Percentiles rank a stretch among this genome's conserved stretches.
Conservation (phyloP, 1,140 invertebrate genomes). For the Lucilia sericata region DNA sequence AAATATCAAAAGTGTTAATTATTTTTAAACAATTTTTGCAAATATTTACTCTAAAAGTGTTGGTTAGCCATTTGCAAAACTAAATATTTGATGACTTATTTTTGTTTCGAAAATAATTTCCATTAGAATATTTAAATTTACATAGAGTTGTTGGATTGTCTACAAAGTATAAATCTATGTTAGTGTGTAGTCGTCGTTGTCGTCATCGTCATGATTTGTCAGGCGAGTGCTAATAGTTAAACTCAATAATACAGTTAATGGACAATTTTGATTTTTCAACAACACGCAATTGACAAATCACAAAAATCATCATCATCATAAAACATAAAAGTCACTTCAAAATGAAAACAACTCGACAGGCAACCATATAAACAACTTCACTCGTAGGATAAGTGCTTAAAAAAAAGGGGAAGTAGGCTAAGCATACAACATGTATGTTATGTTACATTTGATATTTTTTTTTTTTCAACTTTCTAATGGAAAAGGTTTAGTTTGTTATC, state of each 20-base stretch:
- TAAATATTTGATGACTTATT: slow-evolving; percentile 1
- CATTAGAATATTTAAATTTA: too few species aligned
- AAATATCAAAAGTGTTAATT: neutral
- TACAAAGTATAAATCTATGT: too few species aligned
- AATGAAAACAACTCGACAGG: neutral
- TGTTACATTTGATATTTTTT: too few species aligned
- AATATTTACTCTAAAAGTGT: neutral
- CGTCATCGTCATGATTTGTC: neutral
- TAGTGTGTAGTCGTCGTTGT: neutral
- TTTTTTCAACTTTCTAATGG: too few species aligned
- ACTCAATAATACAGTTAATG: slow-evolving; percentile 34
- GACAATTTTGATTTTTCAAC: slow-evolving; percentile 48
- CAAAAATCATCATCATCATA: slow-evolving; percentile 33
- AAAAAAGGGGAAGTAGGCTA: neutral
- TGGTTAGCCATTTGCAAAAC: neutral
- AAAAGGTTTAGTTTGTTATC: too few species aligned
- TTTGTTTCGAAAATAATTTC: neutral
- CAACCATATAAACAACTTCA: neutral
- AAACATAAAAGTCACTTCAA: slow-evolving; percentile 9
- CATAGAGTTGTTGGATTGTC: too few species aligned
- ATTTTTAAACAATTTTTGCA: neutral
- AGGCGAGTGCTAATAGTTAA: neutral
- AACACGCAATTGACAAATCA: slow-evolving; percentile 47
- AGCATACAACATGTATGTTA: neutral
- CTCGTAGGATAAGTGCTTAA: neutral